A percentile compares a stretch with the other conserved stretches of the same genome.
Conservation (phyloP, 1,140 invertebrate species). For the Melitaea cinxia region DNA sequence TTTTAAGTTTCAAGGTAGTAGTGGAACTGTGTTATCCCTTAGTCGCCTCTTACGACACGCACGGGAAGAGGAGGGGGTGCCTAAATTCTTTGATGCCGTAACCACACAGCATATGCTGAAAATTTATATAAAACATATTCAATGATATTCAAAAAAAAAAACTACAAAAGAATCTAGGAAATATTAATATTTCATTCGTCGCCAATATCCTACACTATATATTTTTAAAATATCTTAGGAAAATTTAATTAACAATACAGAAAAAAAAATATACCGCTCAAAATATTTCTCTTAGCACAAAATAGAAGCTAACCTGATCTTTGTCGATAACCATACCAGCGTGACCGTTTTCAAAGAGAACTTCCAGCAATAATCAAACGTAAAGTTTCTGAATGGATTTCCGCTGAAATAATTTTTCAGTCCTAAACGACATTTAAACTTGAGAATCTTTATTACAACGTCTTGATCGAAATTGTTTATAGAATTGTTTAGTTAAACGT, state of each 20-base stretch:
- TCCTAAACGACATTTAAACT: slow-evolving; percentile 34
- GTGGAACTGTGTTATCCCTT: no score
- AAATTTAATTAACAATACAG: neutral
- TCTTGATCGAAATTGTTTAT: slow-evolving; percentile 39
- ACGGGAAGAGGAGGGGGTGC: no score
- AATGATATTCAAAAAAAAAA: no score
- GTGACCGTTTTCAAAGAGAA: slow-evolving; percentile 16
- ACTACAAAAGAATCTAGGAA: no score
- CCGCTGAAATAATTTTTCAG: slow-evolving; percentile 24
- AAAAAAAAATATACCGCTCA: neutral
- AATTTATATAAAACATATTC: no score
- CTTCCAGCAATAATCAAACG: slow-evolving; percentile 19
- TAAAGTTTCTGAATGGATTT: slow-evolving; percentile 30
- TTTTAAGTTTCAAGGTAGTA: no score
- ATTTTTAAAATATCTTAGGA: neutral
- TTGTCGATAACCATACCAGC: slow-evolving; percentile 8
- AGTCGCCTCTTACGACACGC: no score
- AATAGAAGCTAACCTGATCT: slow-evolving; percentile 13
- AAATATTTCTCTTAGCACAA: slow-evolving; percentile 5
- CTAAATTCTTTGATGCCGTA: no score
- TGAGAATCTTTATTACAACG: slow-evolving; percentile 36
- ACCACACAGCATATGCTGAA: no score
- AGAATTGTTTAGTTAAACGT: slow-evolving; percentile 39
- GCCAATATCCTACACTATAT: neutral
- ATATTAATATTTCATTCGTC: no score